These are phyloP conservation scores for Elephantulus edwardii DNA, from an alignment of 2,113 vertebrate genomes.

Conservation along the genomic window DNA sequence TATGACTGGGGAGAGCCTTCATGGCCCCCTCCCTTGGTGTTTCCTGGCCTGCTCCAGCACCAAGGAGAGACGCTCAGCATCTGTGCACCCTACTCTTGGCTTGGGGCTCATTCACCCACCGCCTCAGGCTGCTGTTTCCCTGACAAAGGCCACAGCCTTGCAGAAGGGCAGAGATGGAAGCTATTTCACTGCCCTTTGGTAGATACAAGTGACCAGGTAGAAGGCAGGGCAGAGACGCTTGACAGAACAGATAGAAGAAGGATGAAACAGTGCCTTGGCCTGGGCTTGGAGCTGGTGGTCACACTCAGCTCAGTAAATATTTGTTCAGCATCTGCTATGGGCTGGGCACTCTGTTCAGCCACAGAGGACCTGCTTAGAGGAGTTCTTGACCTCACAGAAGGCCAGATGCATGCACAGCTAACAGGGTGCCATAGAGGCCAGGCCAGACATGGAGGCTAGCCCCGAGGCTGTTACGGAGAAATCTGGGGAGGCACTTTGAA, in stretches of 20 bases:
- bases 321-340: background rate
- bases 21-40: accelerated
- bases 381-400: background rate
- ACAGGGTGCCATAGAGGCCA: background rate
- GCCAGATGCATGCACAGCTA: background rate
- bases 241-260: no score
- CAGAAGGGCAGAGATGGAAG: background rate
- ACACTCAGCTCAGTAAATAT: background rate
- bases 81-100: background rate
- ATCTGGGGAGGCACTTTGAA: background rate
- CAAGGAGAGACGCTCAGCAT: background rate
- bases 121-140: background rate
- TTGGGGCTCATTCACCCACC: no score
- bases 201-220: background rate
- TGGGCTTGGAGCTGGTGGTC: background rate
- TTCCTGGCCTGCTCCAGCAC: background rate
- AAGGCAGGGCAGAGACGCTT: no score
- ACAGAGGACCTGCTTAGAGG: background rate
- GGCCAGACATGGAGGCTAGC: background rate
- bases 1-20: background rate
- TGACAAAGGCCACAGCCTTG: background rate
- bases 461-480: background rate
- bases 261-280: background rate
- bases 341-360: background rate
- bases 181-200: background rate